A percentile compares a stretch with the other conserved stretches of the same genome.
phyloP scores from a whole-genome alignment of 2,113 vertebrate genomes.

The Ranitomeya imitator region DNA sequence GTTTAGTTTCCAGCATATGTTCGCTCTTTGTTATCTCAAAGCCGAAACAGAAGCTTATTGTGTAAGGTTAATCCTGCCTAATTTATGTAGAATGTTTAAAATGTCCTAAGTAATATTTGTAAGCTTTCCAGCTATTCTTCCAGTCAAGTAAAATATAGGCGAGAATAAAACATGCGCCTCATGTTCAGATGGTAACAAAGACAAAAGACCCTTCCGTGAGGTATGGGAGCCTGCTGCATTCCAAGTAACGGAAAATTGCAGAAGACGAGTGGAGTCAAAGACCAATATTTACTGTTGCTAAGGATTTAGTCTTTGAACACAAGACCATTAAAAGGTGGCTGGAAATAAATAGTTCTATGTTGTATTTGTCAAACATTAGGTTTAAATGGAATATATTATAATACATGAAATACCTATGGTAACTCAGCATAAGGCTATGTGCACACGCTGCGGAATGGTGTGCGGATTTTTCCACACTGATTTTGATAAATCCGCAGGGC shows the following conservation, averaged over 20 bases:
- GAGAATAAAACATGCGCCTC: background rate
- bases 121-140: background rate
- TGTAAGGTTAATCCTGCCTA: background rate
- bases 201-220: background rate
- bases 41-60: conserved; percentile 25
- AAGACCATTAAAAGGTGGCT: background rate
- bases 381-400: background rate
- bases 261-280: background rate
- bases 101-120: conserved; percentile 22
- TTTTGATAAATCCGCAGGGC: no score
- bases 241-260: background rate
- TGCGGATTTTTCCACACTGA: no score
- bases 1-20: conserved; percentile 15
- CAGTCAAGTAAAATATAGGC: background rate
- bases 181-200: background rate
- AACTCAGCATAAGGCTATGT: background rate
- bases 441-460: no score
- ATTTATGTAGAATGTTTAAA: conserved; percentile 32
- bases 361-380: background rate
- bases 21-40: background rate
- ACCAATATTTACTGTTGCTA: conserved; percentile 2
- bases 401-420: background rate
- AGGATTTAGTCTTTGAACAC: background rate
- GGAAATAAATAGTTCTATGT: background rate
- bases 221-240: background rate